phyloP scores from a whole-genome alignment of 1,140 invertebrate species.

The Varroa destructor region DNA sequence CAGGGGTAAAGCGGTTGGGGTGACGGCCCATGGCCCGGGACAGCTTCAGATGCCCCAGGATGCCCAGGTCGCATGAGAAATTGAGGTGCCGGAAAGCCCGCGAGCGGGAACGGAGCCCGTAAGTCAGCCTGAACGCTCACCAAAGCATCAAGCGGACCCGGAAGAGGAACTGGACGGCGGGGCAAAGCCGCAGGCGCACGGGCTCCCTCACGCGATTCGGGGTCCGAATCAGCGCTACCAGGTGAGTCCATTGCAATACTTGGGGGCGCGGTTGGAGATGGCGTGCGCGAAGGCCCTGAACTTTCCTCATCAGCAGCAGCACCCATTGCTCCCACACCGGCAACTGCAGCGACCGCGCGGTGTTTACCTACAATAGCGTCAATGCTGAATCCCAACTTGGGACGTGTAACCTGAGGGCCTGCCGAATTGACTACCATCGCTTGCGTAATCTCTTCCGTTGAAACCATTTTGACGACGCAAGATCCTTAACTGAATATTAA shows the following conservation, averaged over 20 bases:
- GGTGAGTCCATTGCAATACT: conserved; percentile 13
- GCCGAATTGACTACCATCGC: conserved; percentile 7
- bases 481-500: too few species aligned
- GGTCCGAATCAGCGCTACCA: conserved; percentile 19
- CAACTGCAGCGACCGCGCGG: not conserved
- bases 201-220: not conserved
- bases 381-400: conserved; percentile 84
- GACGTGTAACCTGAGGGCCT: conserved; percentile 37
- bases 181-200: not conserved
- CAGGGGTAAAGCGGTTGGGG: conserved; percentile 16
- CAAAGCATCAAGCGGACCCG: not conserved
- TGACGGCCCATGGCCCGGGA: not conserved
- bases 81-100: conserved; percentile 4
- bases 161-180: conserved; percentile 10
- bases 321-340: too few species aligned
- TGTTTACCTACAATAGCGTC: conserved; percentile 69
- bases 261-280: not conserved
- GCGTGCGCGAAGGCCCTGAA: conserved; percentile 14
- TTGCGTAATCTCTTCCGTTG: conserved; percentile 21
- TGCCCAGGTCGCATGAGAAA: conserved; percentile 9
- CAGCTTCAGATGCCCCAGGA: too few species aligned
- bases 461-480: not conserved
- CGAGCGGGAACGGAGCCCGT: conserved; percentile 10
- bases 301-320: too few species aligned
- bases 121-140: too few species aligned